phyloP scores from a whole-genome alignment of 2,797 vertebrate genomes.

The Sylvia borin region DNA sequence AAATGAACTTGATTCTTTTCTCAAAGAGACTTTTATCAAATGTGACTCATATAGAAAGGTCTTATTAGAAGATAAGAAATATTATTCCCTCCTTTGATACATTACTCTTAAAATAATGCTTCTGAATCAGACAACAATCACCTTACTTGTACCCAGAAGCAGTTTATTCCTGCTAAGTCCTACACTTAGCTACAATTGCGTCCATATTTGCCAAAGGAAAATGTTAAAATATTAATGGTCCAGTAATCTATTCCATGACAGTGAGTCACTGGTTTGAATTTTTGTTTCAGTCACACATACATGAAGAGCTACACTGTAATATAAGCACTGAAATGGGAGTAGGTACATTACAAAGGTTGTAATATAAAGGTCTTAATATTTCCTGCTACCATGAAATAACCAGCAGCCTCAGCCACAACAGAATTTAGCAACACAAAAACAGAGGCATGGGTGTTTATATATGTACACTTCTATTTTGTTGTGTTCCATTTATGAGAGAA shows the following conservation, averaged over 20 bases:
- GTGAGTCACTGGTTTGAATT: slow-evolving; percentile 72
- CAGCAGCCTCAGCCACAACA: background rate
- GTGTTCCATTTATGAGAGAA: background rate
- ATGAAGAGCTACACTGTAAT: slow-evolving; percentile 64
- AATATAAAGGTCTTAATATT: slow-evolving; percentile 12
- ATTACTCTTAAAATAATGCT: slow-evolving; percentile 62
- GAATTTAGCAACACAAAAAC: background rate
- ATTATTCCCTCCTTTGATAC: slow-evolving; percentile 49
- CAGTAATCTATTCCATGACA: slow-evolving; percentile 72
- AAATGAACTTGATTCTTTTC: slow-evolving; percentile 47
- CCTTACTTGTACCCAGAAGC: slow-evolving; percentile 22
- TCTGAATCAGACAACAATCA: slow-evolving; percentile 52
- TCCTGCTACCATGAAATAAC: background rate
- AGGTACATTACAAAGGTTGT: slow-evolving; percentile 15
- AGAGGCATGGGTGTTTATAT: accelerated
- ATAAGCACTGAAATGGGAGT: slow-evolving; percentile 61
- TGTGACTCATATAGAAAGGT: slow-evolving; percentile 43
- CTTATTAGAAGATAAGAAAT: slow-evolving; percentile 50
- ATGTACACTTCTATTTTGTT: background rate
- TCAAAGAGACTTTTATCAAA: slow-evolving; percentile 49
- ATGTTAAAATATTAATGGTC: slow-evolving; percentile 78
- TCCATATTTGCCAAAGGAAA: slow-evolving; percentile 74
- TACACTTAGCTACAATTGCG: slow-evolving; percentile 53
- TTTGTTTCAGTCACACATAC: slow-evolving; percentile 60
- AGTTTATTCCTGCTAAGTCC: slow-evolving; percentile 49